These are phyloP conservation scores for Chelon auratus DNA, from an alignment of 2,797 vertebrate genomes.

Conservation along the genomic window DNA sequence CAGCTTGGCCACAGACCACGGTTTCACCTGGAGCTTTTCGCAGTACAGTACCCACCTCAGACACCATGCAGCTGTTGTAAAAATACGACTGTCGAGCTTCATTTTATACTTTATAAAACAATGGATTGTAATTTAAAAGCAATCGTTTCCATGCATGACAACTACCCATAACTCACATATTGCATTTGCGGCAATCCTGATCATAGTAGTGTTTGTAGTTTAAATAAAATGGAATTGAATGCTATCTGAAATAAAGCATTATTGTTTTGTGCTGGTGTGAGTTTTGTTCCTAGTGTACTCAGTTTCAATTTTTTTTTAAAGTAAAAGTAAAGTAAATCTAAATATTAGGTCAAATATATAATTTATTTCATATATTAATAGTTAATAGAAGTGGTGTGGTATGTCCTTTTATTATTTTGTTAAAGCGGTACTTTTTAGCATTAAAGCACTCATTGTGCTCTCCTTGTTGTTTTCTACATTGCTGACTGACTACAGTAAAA, in stretches of 20 bases:
- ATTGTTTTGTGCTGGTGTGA: not conserved
- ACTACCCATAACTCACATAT: constrained; percentile 22
- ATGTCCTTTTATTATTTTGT: constrained; percentile 4
- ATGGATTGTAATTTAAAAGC: constrained; percentile 48
- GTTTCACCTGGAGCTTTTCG: constrained; percentile 66
- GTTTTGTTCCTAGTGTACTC: not conserved
- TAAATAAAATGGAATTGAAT: constrained; percentile 8
- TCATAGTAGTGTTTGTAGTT: constrained; percentile 6
- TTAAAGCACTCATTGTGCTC: constrained; percentile 28
- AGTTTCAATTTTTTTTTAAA: not conserved
- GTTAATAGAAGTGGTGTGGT: not conserved
- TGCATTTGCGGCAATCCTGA: constrained; percentile 17
- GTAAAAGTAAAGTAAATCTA: not conserved
- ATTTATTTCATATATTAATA: constrained; percentile 3
- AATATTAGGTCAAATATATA: not conserved
- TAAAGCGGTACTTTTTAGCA: constrained; percentile 33
- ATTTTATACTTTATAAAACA: constrained; percentile 52
- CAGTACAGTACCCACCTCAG: constrained; percentile 50
- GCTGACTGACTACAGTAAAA: constrained; percentile 77
- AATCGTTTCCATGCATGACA: constrained; percentile 36
- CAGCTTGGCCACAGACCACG: constrained; percentile 62
- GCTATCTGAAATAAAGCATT: constrained; percentile 1
- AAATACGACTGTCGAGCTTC: constrained; percentile 48
- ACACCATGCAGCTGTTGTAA: constrained; percentile 47
- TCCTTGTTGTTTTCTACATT: constrained; percentile 59